Evolutionary conservation across 2,888 invertebrate genomes (phyloP).

Genomic region (Ametastegia equiseti): DNA sequence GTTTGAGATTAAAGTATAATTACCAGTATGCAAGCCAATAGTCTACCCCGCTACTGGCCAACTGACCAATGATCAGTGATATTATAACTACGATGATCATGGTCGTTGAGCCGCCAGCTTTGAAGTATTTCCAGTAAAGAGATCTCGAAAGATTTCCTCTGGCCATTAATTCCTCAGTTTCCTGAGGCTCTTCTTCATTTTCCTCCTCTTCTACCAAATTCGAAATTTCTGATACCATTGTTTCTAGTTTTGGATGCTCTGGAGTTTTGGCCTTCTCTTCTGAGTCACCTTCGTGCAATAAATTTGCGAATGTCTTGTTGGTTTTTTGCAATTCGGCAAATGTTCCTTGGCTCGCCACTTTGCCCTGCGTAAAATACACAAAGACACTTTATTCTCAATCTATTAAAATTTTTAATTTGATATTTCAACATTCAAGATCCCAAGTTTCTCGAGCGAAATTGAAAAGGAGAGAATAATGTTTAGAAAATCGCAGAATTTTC

Average conservation of each 20-base stretch:
- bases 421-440: too few relatives aligned
- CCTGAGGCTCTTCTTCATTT: constrained; percentile 77
- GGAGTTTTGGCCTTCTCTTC: constrained; percentile 63
- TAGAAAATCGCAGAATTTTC: too few relatives aligned
- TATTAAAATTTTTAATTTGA: too few relatives aligned
- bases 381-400: too few relatives aligned
- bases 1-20: constrained; percentile 51
- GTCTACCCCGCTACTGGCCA: constrained; percentile 84
- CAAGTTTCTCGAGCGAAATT: too few relatives aligned
- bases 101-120: constrained; percentile 81
- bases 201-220: constrained; percentile 63
- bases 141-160: constrained; percentile 81
- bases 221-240: constrained; percentile 48
- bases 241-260: not conserved
- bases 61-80: constrained; percentile 82
- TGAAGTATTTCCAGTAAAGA: constrained; percentile 84
- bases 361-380: constrained; percentile 77
- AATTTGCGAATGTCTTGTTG: constrained; percentile 76
- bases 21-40: constrained; percentile 89
- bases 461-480: too few relatives aligned
- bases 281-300: constrained; percentile 75
- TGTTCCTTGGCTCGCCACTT: constrained; percentile 79
- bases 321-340: constrained; percentile 79
- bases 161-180: constrained; percentile 82
- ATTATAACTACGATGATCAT: constrained; percentile 78